These are phyloP conservation scores for Notarius lentiginosus DNA, from an alignment of 2,113 vertebrate species.

Conservation along the genomic window DNA sequence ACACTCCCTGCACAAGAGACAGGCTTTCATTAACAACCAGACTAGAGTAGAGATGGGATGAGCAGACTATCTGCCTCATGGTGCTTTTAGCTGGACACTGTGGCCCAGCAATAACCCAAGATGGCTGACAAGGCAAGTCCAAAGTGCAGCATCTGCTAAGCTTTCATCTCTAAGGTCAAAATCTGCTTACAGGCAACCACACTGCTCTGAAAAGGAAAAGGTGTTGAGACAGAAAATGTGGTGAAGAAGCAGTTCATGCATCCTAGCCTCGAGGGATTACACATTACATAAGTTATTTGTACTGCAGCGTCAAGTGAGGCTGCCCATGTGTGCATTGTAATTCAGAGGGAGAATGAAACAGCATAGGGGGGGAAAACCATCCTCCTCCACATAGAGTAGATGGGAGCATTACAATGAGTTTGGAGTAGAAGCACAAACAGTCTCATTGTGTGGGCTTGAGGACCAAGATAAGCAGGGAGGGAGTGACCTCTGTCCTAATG, in stretches of 20 bases:
- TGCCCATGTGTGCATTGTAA: constrained; percentile 33
- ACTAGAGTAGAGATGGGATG: not conserved
- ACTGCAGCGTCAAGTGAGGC: not conserved
- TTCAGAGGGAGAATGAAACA: constrained; percentile 16
- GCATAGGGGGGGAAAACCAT: not conserved
- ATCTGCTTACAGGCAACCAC: not conserved
- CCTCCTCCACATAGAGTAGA: constrained; percentile 20
- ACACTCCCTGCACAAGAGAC: constrained; percentile 5
- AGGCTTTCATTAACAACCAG: constrained; percentile 37
- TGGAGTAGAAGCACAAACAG: constrained; percentile 27
- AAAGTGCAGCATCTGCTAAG: constrained; percentile 24
- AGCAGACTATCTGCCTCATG: constrained; percentile 3
- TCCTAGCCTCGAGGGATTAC: constrained; percentile 43
- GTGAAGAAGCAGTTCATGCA: constrained; percentile 3
- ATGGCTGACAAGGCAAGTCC: constrained; percentile 30
- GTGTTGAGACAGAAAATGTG: not conserved
- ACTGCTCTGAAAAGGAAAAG: not conserved
- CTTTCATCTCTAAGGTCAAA: constrained; percentile 19
- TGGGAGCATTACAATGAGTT: constrained; percentile 41
- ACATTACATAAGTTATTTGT: constrained; percentile 25
- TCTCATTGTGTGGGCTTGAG: constrained; percentile 11
- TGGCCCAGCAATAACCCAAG: constrained; percentile 21
- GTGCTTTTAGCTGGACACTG: constrained; percentile 17
- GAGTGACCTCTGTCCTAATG: constrained; percentile 33
- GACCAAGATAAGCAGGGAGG: not conserved